Conservation (phyloP, 2,888 invertebrate genomes). For the Agrilus biguttatus region DNA sequence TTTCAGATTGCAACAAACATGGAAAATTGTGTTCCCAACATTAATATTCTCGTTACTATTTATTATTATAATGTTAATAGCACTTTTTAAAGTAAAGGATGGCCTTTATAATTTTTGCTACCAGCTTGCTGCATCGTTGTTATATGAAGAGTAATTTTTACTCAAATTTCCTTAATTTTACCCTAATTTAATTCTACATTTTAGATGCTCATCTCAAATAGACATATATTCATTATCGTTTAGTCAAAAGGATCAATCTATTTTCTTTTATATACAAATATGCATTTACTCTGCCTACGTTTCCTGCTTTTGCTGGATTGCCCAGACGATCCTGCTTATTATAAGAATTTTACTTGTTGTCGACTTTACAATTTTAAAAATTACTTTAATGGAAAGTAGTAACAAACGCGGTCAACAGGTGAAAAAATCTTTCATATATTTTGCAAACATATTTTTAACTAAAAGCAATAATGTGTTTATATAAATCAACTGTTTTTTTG, state of each 20-base stretch:
- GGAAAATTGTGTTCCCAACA: constrained; percentile 19
- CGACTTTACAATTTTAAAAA: constrained; percentile 14
- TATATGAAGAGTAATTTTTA: no score
- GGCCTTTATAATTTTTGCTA: constrained; percentile 5
- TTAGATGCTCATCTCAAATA: constrained; percentile 15
- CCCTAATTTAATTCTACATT: constrained; percentile 5
- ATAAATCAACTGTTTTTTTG: no score
- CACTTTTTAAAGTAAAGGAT: constrained; percentile 3
- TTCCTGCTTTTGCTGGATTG: constrained; percentile 14
- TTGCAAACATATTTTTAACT: no score
- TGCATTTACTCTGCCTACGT: constrained; percentile 5
- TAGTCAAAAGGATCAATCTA: constrained; percentile 6
- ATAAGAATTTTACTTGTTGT: constrained; percentile 14
- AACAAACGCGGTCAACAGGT: no score
- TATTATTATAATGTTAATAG: constrained; percentile 8
- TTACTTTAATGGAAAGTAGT: background rate
- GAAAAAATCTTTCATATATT: no score
- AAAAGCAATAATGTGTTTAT: no score
- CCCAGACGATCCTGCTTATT: constrained; percentile 12
- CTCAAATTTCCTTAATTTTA: background rate
- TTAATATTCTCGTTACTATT: constrained; percentile 11
- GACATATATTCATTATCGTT: constrained; percentile 17
- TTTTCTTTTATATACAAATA: constrained; percentile 7
- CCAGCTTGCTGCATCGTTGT: constrained; percentile 1
- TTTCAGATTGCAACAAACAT: constrained; percentile 17